Conservation (phyloP, 2,797 vertebrate genomes). For the Megaceryle alcyon region DNA sequence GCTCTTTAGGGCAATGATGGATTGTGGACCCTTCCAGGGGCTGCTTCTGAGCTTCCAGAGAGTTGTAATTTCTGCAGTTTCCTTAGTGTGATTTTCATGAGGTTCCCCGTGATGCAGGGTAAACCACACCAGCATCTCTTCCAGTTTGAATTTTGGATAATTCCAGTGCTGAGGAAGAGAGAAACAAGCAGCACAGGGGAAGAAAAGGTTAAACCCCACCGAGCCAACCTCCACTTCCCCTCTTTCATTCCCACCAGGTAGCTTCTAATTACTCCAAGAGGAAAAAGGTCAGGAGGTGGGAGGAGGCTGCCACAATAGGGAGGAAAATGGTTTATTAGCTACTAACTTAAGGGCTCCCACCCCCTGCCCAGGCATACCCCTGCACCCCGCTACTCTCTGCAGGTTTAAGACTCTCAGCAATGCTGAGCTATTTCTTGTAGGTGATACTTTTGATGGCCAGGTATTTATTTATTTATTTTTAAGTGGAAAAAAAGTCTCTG, state of each 20-base stretch:
- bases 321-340: slow-evolving; percentile 42
- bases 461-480: neutral
- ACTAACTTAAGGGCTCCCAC: neutral
- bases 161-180: neutral
- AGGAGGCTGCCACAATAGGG: neutral
- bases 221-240: neutral
- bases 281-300: slow-evolving; percentile 28
- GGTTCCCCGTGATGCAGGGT: neutral
- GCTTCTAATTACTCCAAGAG: slow-evolving; percentile 18
- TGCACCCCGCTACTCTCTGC: neutral
- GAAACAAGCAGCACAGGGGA: neutral
- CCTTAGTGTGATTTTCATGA: neutral
- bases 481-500: no score
- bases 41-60: neutral
- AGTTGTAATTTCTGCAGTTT: neutral
- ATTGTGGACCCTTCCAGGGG: no score
- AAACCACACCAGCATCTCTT: neutral
- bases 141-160: neutral
- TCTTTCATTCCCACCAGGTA: neutral
- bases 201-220: neutral
- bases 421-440: neutral
- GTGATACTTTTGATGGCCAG: neutral
- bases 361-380: neutral
- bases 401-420: neutral
- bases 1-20: fast-evolving